Conservation (phyloP, 2,797 vertebrate species). For the Macroramphosus scolopax region DNA sequence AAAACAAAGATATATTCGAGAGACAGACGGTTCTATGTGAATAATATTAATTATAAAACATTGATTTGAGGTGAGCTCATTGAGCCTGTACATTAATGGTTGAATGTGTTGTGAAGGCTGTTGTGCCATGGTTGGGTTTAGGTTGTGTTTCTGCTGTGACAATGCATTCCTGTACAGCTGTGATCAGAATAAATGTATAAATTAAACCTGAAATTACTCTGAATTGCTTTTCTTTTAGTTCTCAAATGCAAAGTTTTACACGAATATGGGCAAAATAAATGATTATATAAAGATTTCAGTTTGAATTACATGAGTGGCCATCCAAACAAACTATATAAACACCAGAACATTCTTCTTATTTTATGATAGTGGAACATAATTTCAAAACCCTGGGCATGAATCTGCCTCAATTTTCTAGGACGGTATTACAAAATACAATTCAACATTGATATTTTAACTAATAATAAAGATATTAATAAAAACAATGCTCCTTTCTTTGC, state of each 20-base stretch:
- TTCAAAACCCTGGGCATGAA: no score
- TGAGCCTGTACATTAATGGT: constrained; percentile 69
- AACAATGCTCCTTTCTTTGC: no score
- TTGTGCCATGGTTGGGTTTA: constrained; percentile 73
- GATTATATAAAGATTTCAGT: no score
- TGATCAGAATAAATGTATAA: constrained; percentile 77
- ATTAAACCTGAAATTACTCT: constrained; percentile 38
- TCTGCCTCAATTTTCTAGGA: no score
- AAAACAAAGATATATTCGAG: constrained; percentile 74
- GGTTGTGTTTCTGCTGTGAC: constrained; percentile 77
- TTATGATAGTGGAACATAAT: not conserved
- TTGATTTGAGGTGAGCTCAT: constrained; percentile 55
- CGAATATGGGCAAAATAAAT: no score
- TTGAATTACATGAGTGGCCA: no score
- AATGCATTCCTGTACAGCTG: constrained; percentile 76
- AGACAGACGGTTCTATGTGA: constrained; percentile 70
- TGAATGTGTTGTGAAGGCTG: constrained; percentile 73
- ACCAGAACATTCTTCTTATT: not conserved
- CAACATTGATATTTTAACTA: no score
- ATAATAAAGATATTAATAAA: no score
- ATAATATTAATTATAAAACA: constrained; percentile 44
- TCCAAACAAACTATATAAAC: not conserved
- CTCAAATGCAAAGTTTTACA: no score
- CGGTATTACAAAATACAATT: no score
- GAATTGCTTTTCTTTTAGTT: constrained; percentile 9